phyloP scores from a whole-genome alignment of 1,140 invertebrate species.

The Delia radicum region DNA sequence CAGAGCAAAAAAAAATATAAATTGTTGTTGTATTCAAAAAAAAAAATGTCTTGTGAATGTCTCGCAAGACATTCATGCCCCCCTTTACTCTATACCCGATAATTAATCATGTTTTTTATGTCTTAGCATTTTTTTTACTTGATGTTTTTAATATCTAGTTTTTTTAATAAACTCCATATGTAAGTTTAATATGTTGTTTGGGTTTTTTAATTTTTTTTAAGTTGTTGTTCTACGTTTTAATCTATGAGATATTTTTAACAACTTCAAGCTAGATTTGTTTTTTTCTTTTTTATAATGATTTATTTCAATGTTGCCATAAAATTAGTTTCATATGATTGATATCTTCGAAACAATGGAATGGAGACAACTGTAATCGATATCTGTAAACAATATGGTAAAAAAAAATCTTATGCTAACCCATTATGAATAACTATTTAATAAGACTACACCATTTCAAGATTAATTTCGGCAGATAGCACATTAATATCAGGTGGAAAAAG shows the following conservation, averaged over 20 bases:
- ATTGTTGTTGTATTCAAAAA: too few species aligned
- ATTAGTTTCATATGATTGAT: background rate
- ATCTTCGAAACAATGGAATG: background rate
- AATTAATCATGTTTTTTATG: slow-evolving; percentile 1
- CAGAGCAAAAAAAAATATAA: too few species aligned
- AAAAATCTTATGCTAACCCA: background rate
- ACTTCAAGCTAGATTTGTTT: background rate
- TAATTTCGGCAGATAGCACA: too few species aligned
- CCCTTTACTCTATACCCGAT: background rate
- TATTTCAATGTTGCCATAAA: background rate
- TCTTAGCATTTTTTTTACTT: too few species aligned
- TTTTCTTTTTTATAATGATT: background rate
- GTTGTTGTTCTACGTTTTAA: too few species aligned
- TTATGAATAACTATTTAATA: too few species aligned
- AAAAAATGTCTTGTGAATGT: too few species aligned
- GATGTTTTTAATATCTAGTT: background rate
- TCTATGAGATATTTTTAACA: background rate
- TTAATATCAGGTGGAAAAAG: too few species aligned
- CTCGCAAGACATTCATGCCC: too few species aligned
- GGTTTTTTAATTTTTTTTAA: background rate
- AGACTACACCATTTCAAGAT: too few species aligned
- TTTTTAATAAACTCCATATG: background rate
- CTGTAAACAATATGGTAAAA: background rate
- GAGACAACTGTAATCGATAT: background rate
- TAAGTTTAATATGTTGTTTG: background rate